phyloP scores from a whole-genome alignment of 2,888 invertebrate species.

The Pilophorus perplexus region DNA sequence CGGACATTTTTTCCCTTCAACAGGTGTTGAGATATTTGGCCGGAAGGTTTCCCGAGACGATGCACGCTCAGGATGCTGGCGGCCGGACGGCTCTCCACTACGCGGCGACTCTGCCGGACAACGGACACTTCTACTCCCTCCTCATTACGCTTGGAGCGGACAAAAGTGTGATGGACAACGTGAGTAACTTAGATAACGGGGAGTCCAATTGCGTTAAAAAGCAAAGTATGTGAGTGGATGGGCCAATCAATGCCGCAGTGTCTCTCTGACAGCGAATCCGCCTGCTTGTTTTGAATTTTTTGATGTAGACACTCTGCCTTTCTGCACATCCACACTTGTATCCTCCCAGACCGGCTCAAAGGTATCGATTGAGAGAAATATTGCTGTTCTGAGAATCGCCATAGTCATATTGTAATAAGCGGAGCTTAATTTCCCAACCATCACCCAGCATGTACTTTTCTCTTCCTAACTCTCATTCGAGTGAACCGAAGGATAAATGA shows the following conservation, averaged over 20 bases:
- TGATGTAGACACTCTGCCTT: too few relatives aligned
- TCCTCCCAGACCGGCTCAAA: too few relatives aligned
- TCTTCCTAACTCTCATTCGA: too few relatives aligned
- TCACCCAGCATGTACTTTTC: too few relatives aligned
- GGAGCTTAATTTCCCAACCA: too few relatives aligned
- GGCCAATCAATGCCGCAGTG: too few relatives aligned
- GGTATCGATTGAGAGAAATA: too few relatives aligned
- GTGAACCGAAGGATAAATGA: too few relatives aligned
- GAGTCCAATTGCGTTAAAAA: neutral
- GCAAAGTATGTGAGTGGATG: neutral
- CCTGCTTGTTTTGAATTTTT: too few relatives aligned
- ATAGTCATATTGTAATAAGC: neutral
- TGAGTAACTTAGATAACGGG: constrained; percentile 55
- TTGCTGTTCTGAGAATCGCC: neutral
- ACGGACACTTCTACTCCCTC: constrained; percentile 83
- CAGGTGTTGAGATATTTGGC: constrained; percentile 60
- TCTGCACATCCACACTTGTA: too few relatives aligned
- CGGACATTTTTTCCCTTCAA: neutral
- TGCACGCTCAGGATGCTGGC: constrained; percentile 73
- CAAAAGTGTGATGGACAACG: constrained; percentile 76
- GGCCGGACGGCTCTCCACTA: constrained; percentile 87
- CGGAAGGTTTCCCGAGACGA: constrained; percentile 82
- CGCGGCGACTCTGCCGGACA: constrained; percentile 78
- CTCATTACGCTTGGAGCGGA: constrained; percentile 83
- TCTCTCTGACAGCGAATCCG: too few relatives aligned